phyloP scores from a whole-genome alignment of 2,113 vertebrate genomes.

The Neogobius melanostomus region DNA sequence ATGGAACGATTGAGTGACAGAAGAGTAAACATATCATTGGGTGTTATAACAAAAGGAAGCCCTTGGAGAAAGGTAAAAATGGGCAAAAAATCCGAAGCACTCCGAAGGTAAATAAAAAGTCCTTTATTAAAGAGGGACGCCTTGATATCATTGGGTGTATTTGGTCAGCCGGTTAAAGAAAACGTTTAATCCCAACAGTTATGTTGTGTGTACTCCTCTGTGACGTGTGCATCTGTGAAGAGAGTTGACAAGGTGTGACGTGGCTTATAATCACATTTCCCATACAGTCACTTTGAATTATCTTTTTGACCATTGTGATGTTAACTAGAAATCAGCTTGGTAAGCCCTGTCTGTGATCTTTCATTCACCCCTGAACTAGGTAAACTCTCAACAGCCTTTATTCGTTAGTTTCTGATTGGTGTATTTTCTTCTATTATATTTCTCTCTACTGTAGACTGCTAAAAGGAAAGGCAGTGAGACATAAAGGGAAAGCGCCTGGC shows the following conservation, averaged over 20 bases:
- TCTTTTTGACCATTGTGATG: conserved; percentile 45
- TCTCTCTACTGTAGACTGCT: conserved; percentile 41
- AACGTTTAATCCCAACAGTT: background rate
- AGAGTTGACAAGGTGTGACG: conserved; percentile 30
- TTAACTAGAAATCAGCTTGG: conserved; percentile 52
- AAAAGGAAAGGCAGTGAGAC: conserved; percentile 45
- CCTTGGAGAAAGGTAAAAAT: too few relatives aligned
- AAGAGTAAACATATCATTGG: background rate
- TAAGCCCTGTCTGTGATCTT: conserved; percentile 54
- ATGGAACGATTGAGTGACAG: background rate
- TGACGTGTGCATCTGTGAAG: conserved; percentile 11
- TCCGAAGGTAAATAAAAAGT: too few relatives aligned
- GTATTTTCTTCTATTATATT: too few relatives aligned
- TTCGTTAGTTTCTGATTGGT: conserved; percentile 26
- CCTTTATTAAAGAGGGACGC: too few relatives aligned
- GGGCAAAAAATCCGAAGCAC: too few relatives aligned
- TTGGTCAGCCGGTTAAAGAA: background rate
- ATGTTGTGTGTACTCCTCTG: conserved; percentile 1
- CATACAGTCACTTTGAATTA: conserved; percentile 33
- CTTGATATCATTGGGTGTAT: background rate
- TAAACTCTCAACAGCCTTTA: conserved; percentile 59
- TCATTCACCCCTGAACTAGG: conserved; percentile 56
- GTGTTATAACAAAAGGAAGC: too few relatives aligned
- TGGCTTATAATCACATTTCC: conserved; percentile 34
- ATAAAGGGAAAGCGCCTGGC: conserved; percentile 50